A percentile compares a stretch with the other conserved stretches of the same genome.
These are phyloP conservation scores for Blera fallax DNA, from an alignment of 2,888 invertebrate genomes.

Conservation along the genomic window DNA sequence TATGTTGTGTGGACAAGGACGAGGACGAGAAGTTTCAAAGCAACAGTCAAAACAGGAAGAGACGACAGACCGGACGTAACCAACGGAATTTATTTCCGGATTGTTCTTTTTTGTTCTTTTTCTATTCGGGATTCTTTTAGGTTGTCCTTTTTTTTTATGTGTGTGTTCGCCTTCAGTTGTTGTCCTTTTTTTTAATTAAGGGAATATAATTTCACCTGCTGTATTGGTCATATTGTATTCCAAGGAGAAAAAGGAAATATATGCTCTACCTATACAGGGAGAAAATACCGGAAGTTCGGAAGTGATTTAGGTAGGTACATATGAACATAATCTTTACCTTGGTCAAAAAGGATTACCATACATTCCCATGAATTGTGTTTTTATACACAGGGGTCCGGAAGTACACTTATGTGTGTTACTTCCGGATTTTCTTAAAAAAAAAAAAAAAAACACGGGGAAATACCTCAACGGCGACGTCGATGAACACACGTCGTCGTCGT, in stretches of 20 bases:
- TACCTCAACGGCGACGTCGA: constrained; percentile 26
- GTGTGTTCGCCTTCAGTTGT: constrained; percentile 8
- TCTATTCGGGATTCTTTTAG: constrained; percentile 12
- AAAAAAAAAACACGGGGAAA: constrained; percentile 33
- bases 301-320: constrained; percentile 77
- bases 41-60: constrained; percentile 62
- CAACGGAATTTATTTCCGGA: constrained; percentile 67
- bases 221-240: constrained; percentile 21
- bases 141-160: background rate
- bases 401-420: constrained; percentile 64
- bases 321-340: constrained; percentile 45
- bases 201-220: constrained; percentile 64
- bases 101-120: constrained; percentile 39
- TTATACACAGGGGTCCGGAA: constrained; percentile 57
- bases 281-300: constrained; percentile 79
- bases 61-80: constrained; percentile 54
- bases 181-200: constrained; percentile 5
- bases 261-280: background rate
- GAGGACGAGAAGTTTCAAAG: constrained; percentile 16
- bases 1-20: background rate
- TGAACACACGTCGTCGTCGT: background rate
- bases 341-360: constrained; percentile 76
- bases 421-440: constrained; percentile 59
- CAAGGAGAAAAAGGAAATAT: background rate
- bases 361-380: constrained; percentile 43